Conservation (phyloP, 1,140 invertebrate genomes). For the Drosophila paulistorum region DNA sequence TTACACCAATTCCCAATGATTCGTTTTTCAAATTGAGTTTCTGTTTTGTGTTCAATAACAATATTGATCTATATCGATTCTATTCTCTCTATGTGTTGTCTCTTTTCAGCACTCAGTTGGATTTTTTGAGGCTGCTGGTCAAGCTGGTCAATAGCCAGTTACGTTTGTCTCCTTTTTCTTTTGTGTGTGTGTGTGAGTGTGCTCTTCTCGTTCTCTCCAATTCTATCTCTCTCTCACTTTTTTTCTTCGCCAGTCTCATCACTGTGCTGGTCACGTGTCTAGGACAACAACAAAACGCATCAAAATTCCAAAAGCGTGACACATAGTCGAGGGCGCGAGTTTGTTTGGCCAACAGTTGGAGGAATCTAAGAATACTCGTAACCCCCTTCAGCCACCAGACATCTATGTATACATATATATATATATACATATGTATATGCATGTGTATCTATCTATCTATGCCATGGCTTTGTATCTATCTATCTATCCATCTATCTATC, state of each 20-base stretch:
- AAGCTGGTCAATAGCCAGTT: conserved; percentile 12
- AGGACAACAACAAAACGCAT: conserved; percentile 11
- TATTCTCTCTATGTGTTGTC: background rate
- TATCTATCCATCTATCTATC: conserved; percentile 6
- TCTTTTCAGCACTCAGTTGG: background rate
- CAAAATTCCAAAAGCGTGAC: conserved; percentile 13
- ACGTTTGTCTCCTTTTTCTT: background rate
- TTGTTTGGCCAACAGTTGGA: background rate
- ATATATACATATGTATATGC: background rate
- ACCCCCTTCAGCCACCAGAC: background rate
- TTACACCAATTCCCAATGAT: too few species aligned
- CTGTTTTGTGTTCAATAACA: background rate
- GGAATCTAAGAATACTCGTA: background rate
- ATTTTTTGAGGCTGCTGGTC: conserved; percentile 2
- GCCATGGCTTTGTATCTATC: conserved; percentile 9
- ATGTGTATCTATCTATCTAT: conserved; percentile 10
- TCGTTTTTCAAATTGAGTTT: too few species aligned
- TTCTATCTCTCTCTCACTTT: background rate
- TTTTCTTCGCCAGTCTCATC: background rate
- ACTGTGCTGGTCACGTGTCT: conserved; percentile 8
- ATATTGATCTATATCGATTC: conserved; percentile 12
- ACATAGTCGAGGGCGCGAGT: conserved; percentile 8
- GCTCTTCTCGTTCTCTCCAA: background rate
- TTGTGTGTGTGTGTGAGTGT: background rate
- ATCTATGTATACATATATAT: background rate